Base-by-base conservation (phyloP, 1,140 invertebrate genomes). In the Rhynchophorus ferrugineus region DNA sequence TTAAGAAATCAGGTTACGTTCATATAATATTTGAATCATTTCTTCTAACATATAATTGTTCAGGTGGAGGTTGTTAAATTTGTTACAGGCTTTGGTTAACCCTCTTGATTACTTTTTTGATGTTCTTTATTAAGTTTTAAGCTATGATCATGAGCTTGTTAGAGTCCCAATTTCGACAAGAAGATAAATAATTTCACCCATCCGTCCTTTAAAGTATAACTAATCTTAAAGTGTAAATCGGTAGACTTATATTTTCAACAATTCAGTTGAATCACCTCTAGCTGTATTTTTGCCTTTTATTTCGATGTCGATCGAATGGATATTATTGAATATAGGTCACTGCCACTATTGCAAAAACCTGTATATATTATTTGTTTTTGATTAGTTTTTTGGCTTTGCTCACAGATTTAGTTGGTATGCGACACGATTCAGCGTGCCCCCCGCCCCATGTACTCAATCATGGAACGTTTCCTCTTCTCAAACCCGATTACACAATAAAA, bases 211-310 rank as follows among this genome's bases (percentile, higher is more conserved):
- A 20, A 48, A 43, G 55, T 56, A 56, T 56, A 56, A 60, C 51
- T 51, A 46, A 50, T 43, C 53, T 24, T 50, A 57, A 54, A 37
- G 36, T 19, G 17, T 14, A 36, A 17, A 38, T 33, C 47, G 39
- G 57, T 49, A 46, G 16, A 35, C 34, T 50, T 46, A 56, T 48
- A 49, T 21, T 38, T 38, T 38, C n/a, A 13, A 38, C 5, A 7
- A 38, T 13, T 6, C 18, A 19, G 13, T n/a, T n/a, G n/a, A n/a
- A n/a, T n/a, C n/a, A n/a, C n/a, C n/a, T n/a, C n/a, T 63, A 62
- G 64, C 62, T 65, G 61, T 64, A 65, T 65, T 67, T 64, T 67
- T 67, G 62, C 62, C 64, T 61, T 54, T 60, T 43, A 37, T 57
- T 58, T 54, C 52, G 54, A 51, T 54, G 47, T 44, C 36, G 34